phyloP scores from a whole-genome alignment of 2,888 invertebrate genomes.

The Polydrusus pterygomalis region DNA sequence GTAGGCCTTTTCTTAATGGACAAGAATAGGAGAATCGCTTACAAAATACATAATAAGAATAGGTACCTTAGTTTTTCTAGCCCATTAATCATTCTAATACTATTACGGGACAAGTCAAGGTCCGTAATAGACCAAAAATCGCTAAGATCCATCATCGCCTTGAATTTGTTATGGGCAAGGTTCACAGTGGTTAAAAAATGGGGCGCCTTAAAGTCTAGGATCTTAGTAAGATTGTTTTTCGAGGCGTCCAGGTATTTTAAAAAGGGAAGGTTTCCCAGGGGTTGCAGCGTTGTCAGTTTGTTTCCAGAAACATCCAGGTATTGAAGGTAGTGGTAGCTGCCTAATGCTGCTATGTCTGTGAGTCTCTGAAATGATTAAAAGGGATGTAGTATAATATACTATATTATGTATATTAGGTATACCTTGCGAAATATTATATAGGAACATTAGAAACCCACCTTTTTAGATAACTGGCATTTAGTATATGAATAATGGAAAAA shows the following conservation, averaged over 20 bases:
- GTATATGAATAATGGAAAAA: slow-evolving; percentile 74
- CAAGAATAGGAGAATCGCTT: no score
- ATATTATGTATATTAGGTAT: no score
- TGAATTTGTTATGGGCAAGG: slow-evolving; percentile 76
- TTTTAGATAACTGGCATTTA: slow-evolving; percentile 70
- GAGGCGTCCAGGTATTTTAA: slow-evolving; percentile 76
- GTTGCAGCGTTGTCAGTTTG: slow-evolving; percentile 73
- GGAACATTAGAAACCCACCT: no score
- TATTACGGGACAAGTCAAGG: slow-evolving; percentile 78
- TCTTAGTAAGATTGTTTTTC: slow-evolving; percentile 73
- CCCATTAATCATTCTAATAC: slow-evolving; percentile 75
- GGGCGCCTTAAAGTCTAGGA: slow-evolving; percentile 76
- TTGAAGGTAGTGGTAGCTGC: slow-evolving; percentile 76
- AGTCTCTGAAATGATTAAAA: slow-evolving; percentile 64
- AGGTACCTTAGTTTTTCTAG: slow-evolving; percentile 61
- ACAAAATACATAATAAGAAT: neutral
- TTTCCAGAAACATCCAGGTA: slow-evolving; percentile 78
- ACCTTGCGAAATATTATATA: no score
- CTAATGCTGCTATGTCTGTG: slow-evolving; percentile 74
- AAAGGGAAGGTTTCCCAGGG: slow-evolving; percentile 75
- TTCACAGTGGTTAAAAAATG: slow-evolving; percentile 78
- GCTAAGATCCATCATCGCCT: slow-evolving; percentile 74
- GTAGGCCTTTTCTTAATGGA: no score
- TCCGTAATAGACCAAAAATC: slow-evolving; percentile 78
- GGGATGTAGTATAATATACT: no score